These are phyloP conservation scores for Aptenodytes patagonicus DNA, from an alignment of 2,113 vertebrate genomes.

Conservation along the genomic window DNA sequence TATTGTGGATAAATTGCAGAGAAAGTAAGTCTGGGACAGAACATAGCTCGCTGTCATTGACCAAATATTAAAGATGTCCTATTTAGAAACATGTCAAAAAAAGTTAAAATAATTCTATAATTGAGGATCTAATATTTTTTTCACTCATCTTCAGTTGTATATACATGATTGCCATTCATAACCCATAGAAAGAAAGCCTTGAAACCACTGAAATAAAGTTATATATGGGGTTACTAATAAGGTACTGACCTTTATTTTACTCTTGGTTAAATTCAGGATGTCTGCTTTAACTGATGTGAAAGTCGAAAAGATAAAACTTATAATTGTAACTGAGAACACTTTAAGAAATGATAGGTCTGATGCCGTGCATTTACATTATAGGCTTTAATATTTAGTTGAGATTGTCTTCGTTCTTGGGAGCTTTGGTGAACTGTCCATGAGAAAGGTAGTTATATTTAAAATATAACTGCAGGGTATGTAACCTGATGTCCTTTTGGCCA, in stretches of 20 bases:
- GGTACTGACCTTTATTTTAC: background rate
- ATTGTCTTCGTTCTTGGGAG: background rate
- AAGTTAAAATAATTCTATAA: background rate
- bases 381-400: background rate
- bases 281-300: background rate
- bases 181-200: background rate
- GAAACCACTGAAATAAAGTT: background rate
- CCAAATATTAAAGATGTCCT: background rate
- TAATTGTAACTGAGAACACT: background rate
- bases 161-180: background rate
- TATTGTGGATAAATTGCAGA: background rate
- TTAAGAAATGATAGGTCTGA: background rate
- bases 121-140: background rate
- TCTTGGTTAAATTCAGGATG: background rate
- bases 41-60: background rate
- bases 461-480: background rate
- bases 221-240: background rate
- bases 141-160: background rate
- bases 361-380: background rate
- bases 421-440: background rate
- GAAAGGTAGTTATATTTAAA: background rate
- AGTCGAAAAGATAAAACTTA: background rate
- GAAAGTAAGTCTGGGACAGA: background rate
- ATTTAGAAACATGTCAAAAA: background rate
- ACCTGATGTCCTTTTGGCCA: background rate